Percentiles rank a stretch among this genome's conserved stretches.
phyloP scores from a whole-genome alignment of 2,113 vertebrate genomes.

The Ceratotherium simum region DNA sequence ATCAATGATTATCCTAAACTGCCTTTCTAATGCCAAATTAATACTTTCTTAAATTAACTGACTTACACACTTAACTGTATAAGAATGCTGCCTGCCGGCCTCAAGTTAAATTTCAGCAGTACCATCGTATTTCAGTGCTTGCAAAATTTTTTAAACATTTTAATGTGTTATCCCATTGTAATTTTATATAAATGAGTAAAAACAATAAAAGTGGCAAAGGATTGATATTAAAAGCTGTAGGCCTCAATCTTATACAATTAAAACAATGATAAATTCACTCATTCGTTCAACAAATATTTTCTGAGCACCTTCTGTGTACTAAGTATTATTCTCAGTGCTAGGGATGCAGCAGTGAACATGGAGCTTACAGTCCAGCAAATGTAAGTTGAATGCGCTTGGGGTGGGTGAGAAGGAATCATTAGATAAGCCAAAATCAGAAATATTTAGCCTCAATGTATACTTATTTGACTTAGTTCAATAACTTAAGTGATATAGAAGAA shows the following conservation, averaged over 20 bases:
- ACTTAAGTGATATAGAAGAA: not conserved
- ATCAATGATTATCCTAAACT: not conserved
- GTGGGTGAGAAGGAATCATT: not conserved
- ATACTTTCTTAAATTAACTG: conserved; percentile 31
- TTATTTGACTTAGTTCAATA: not conserved
- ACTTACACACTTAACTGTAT: not conserved
- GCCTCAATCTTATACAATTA: conserved; percentile 21
- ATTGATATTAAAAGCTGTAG: conserved; percentile 1
- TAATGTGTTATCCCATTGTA: conserved; percentile 13
- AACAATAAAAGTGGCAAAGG: conserved; percentile 20
- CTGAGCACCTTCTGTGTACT: not conserved
- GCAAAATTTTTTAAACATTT: not conserved
- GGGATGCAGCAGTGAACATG: not conserved
- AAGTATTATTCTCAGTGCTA: not conserved
- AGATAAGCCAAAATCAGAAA: conserved; percentile 40
- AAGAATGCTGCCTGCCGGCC: not conserved
- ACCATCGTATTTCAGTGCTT: not conserved
- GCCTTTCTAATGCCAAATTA: conserved; percentile 37
- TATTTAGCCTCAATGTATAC: not conserved
- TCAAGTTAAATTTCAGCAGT: not conserved
- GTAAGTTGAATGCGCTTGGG: not conserved
- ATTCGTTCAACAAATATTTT: conserved; percentile 14
- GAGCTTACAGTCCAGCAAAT: not conserved
- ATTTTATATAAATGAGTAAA: conserved; percentile 45
- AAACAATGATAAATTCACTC: conserved; percentile 48